Evolutionary conservation across 2,888 invertebrate species (phyloP).

Genomic region (Thecocarcelia acutangulata): DNA sequence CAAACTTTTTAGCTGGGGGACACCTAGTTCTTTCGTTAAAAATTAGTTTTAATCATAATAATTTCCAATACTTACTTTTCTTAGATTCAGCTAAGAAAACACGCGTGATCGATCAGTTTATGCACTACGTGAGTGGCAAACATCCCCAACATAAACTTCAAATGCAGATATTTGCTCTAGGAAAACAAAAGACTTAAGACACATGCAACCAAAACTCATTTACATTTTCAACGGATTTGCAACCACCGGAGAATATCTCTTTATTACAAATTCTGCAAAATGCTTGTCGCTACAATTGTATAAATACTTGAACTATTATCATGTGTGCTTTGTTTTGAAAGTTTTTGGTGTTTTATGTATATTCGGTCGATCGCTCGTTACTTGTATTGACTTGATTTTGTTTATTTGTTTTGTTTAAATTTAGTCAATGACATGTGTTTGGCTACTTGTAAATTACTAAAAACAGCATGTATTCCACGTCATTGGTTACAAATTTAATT

Average conservation of each 20-base stretch:
- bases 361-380: slow-evolving; percentile 12
- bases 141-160: not conserved
- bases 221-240: slow-evolving; percentile 23
- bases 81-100: too few species aligned
- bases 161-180: not conserved
- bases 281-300: not conserved
- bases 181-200: slow-evolving; percentile 62
- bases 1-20: too few species aligned
- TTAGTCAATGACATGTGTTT: slow-evolving; percentile 68
- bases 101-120: too few species aligned
- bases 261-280: slow-evolving; percentile 34
- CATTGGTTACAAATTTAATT: slow-evolving; percentile 62
- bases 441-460: slow-evolving; percentile 68
- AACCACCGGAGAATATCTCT: slow-evolving; percentile 31
- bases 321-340: slow-evolving; percentile 15
- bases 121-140: too few species aligned
- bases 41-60: too few species aligned
- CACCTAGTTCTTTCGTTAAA: too few species aligned
- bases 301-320: not conserved
- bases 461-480: slow-evolving; percentile 66
- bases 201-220: slow-evolving; percentile 45
- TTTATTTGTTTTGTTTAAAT: slow-evolving; percentile 46
- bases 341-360: slow-evolving; percentile 37
- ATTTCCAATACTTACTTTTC: too few species aligned
- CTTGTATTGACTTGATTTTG: slow-evolving; percentile 51